phyloP scores from a whole-genome alignment of 2,888 invertebrate species.

The Choristoneura rosaceana region DNA sequence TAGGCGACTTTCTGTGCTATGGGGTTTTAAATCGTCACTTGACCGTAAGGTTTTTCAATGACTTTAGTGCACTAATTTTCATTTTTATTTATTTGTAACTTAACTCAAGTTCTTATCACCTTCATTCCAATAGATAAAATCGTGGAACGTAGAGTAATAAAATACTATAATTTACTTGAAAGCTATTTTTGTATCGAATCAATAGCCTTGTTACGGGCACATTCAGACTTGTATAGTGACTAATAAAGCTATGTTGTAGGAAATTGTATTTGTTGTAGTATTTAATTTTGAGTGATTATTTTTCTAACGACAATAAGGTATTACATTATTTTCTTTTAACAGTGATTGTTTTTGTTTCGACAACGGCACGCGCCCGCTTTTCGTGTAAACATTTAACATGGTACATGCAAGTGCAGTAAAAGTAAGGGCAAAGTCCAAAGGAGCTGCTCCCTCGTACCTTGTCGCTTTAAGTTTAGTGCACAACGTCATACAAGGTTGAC shows the following conservation, averaged over 20 bases:
- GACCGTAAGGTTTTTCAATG: no score
- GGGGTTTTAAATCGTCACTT: background rate
- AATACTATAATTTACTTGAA: background rate
- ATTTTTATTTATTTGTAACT: background rate
- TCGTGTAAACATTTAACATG: background rate
- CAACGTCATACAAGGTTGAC: no score
- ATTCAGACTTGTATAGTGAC: background rate
- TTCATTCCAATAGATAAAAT: background rate
- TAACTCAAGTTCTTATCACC: background rate
- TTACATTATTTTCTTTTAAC: conserved; percentile 11
- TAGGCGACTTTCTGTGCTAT: background rate
- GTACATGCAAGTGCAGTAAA: background rate
- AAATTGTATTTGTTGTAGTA: conserved; percentile 7
- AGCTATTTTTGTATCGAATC: conserved; percentile 15
- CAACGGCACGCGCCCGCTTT: conserved; percentile 6
- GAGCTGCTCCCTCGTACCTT: background rate
- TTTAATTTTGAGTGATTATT: conserved; percentile 9
- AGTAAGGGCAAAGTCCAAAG: background rate
- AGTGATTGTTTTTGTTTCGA: conserved; percentile 16
- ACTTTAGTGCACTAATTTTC: no score
- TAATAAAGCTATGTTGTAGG: conserved; percentile 1
- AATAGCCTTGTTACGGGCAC: conserved; percentile 6
- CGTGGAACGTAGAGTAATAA: background rate
- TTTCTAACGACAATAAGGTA: conserved; percentile 2
- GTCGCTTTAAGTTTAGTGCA: background rate